Conservation (phyloP, 2,797 vertebrate genomes). For the Pogoniulus pusillus region DNA sequence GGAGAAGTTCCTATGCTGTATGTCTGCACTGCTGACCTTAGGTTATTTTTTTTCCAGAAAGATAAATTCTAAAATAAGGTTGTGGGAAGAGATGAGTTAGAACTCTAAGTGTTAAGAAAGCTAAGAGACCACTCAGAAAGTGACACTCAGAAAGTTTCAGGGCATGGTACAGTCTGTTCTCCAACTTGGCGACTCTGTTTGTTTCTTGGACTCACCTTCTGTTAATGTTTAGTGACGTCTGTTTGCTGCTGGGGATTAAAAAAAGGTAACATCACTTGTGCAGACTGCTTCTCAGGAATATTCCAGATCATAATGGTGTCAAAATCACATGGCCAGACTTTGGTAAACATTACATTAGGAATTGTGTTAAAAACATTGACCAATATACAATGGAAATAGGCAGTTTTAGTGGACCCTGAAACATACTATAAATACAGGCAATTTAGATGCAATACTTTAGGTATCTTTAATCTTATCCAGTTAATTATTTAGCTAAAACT, state of each 20-base stretch:
- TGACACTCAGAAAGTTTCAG: background rate
- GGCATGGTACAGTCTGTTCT: fast-evolving
- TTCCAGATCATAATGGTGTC: background rate
- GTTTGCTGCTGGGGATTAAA: background rate
- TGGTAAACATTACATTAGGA: background rate
- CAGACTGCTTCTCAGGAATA: background rate
- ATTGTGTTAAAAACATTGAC: background rate
- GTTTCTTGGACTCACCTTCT: background rate
- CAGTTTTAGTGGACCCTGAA: background rate
- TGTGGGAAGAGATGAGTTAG: background rate
- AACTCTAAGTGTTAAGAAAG: background rate
- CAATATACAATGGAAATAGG: background rate
- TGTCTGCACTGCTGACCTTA: background rate
- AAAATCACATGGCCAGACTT: background rate
- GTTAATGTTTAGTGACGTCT: background rate
- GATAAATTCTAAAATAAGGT: background rate
- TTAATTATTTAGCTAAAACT: background rate
- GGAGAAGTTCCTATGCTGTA: background rate
- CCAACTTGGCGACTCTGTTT: background rate
- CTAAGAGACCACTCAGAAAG: background rate
- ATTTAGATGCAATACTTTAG: background rate
- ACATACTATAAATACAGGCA: background rate
- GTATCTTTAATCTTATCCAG: background rate
- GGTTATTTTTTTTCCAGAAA: background rate
- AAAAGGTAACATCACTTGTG: background rate